phyloP scores from a whole-genome alignment of 1,140 invertebrate species.

The Oryctes rhinoceros region DNA sequence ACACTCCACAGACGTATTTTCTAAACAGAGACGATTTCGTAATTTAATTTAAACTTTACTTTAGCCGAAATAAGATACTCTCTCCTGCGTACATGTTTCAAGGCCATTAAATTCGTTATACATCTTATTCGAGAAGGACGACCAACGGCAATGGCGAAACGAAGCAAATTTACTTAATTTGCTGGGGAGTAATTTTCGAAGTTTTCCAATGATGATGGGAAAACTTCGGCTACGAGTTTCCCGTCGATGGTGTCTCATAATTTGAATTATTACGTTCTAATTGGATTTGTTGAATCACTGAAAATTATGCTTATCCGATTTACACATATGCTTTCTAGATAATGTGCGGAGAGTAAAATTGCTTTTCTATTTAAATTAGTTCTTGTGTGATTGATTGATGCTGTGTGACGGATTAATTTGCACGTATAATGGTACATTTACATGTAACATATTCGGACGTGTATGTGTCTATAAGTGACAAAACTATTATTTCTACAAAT shows the following conservation, averaged over 20 bases:
- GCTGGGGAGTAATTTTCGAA: background rate
- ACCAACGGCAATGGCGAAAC: background rate
- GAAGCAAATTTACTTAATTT: slow-evolving; percentile 14
- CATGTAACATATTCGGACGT: too few relatives aligned
- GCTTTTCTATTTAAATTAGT: too few relatives aligned
- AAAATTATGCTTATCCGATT: background rate
- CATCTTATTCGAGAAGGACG: background rate
- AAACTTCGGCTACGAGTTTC: slow-evolving; percentile 14
- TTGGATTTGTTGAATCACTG: background rate
- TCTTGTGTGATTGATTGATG: too few relatives aligned
- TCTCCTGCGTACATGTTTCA: background rate
- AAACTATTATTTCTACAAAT: too few relatives aligned
- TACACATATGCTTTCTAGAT: too few relatives aligned
- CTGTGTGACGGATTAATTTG: too few relatives aligned
- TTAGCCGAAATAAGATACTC: background rate
- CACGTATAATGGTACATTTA: too few relatives aligned
- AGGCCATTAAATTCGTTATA: slow-evolving; percentile 22
- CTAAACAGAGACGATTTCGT: background rate
- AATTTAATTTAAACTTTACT: slow-evolving; percentile 12
- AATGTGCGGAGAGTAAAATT: too few relatives aligned
- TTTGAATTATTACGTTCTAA: slow-evolving; percentile 5
- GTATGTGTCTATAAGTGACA: too few relatives aligned
- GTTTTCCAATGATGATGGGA: slow-evolving; percentile 21
- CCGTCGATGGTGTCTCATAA: background rate
- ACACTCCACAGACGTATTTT: background rate